Evolutionary conservation across 2,113 vertebrate genomes (phyloP).

Genomic region (Pseudorhombus dupliciocellatus): DNA sequence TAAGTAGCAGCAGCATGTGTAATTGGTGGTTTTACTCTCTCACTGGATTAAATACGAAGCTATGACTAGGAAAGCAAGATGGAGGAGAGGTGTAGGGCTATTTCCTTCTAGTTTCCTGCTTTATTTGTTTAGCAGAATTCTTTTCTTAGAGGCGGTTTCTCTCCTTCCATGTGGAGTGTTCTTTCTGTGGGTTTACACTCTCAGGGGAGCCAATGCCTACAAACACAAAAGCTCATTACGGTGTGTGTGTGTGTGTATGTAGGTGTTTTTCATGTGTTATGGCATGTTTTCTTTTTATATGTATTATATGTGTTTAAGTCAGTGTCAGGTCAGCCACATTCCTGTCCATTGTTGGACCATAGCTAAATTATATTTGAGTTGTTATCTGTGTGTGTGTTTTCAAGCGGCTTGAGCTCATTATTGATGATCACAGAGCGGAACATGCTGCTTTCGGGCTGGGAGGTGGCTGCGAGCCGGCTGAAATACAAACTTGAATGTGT

Average conservation of each 20-base stretch:
- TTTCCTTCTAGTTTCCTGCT: constrained; percentile 60
- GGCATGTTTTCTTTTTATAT: constrained; percentile 49
- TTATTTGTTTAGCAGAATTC: constrained; percentile 67
- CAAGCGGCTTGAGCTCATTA: constrained; percentile 52
- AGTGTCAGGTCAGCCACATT: constrained; percentile 16
- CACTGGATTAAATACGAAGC: constrained; percentile 25
- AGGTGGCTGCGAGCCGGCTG: constrained; percentile 19
- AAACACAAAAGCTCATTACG: constrained; percentile 74
- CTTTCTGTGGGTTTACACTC: constrained; percentile 63
- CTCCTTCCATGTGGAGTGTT: constrained; percentile 43
- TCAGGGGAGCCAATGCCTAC: constrained; percentile 58
- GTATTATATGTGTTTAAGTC: constrained; percentile 23
- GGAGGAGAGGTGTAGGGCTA: constrained; percentile 23
- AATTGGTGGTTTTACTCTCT: constrained; percentile 18
- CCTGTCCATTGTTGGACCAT: constrained; percentile 16
- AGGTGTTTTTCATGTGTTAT: constrained; percentile 46
- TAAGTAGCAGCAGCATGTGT: background rate
- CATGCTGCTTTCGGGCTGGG: constrained; percentile 26
- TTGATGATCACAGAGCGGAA: constrained; percentile 56
- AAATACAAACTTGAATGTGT: constrained; percentile 1
- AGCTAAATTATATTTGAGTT: constrained; percentile 11
- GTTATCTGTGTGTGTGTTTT: constrained; percentile 33
- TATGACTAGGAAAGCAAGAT: constrained; percentile 15
- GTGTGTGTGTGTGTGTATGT: constrained; percentile 10
- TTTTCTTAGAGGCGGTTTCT: constrained; percentile 57